Evolutionary conservation across 23 tunicate genomes (phyloP).

Genomic region (Aplidium turbinatum): DNA sequence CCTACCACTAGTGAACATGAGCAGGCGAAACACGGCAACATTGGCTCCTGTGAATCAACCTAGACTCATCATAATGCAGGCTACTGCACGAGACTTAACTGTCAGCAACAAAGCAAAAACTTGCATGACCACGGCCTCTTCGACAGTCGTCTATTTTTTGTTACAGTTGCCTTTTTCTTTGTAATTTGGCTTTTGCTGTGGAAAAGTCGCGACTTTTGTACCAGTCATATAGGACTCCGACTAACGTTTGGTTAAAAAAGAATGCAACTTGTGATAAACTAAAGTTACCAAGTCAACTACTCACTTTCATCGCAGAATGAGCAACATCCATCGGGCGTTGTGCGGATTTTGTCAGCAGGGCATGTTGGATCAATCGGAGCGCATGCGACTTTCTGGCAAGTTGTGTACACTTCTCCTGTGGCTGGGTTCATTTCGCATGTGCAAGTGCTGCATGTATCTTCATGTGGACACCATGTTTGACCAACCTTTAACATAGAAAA

Average conservation of each 20-base stretch:
- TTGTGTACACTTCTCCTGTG: conserved; percentile 94
- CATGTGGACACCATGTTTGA: conserved; percentile 83
- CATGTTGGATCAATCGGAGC: conserved; percentile 87
- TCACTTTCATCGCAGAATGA: conserved; percentile 76
- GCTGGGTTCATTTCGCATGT: conserved; percentile 71
- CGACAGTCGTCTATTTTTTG: no score
- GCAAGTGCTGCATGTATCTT: conserved; percentile 81
- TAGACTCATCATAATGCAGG: no score
- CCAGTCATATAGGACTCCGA: background rate
- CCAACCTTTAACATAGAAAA: conserved; percentile 75
- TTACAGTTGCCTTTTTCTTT: no score
- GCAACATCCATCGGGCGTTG: conserved; percentile 96
- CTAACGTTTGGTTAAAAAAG: background rate
- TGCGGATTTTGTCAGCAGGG: conserved; percentile 73
- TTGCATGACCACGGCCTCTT: no score
- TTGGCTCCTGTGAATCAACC: no score
- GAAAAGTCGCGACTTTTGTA: no score
- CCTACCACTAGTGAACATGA: no score
- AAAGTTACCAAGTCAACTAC: background rate
- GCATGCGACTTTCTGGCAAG: conserved; percentile 71
- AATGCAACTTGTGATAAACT: background rate
- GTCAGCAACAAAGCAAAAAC: no score
- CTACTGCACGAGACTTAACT: no score
- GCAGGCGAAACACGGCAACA: no score
- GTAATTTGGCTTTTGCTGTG: no score